Conservation (phyloP, 53 echinoderm and acorn worm genomes). For the Arbacia lixula region DNA sequence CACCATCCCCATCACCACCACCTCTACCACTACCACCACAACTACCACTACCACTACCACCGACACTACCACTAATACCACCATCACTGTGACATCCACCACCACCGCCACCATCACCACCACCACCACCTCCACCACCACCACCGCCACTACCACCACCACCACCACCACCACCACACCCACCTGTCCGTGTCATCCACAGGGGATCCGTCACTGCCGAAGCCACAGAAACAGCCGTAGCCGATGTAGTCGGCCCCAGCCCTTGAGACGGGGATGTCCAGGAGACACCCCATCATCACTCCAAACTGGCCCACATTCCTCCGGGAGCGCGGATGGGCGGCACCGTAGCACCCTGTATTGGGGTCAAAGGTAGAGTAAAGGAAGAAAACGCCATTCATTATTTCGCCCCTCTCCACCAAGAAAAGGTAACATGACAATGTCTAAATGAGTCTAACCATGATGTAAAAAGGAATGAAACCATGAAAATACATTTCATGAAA, state of each 20-base stretch:
- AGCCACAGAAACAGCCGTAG: slow-evolving; percentile 77
- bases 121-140: neutral
- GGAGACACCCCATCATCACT: slow-evolving; percentile 24
- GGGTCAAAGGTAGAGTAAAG: no score
- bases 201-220: slow-evolving; percentile 62
- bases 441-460: no score
- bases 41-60: neutral
- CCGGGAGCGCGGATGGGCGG: no score
- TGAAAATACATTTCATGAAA: no score
- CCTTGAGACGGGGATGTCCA: neutral
- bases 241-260: slow-evolving; percentile 59
- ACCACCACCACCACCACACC: neutral
- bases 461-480: no score
- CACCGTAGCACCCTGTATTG: no score
- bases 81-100: neutral
- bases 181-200: slow-evolving; percentile 61
- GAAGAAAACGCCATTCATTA: no score
- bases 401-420: no score
- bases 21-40: neutral
- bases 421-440: no score
- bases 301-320: slow-evolving; percentile 39
- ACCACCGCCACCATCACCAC: neutral
- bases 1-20: neutral
- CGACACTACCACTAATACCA: neutral
- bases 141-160: neutral